Evolutionary conservation across 2,797 vertebrate genomes (phyloP), one percentile per base, ranked within the genome.

Genomic region (Gallinago nigripennis): DNA sequence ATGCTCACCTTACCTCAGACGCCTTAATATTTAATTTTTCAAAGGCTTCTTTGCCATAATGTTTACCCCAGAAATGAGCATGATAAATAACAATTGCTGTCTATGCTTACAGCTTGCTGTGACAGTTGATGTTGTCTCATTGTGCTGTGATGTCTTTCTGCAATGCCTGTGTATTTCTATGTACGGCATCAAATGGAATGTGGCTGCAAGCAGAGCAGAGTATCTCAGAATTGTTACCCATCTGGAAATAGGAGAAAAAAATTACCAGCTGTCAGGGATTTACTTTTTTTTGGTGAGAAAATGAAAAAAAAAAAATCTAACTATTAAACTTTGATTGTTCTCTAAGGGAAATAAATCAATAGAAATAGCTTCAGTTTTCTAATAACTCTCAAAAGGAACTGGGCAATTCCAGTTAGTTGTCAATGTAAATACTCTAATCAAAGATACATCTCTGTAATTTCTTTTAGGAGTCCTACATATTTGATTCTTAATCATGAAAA

Each of bases 151-250:
- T 73, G 31, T 63, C 20, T 69, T 76, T 48, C 46, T 66, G 24
- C 35, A 75, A 28, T 27, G 37, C 31, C 57, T 51, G 56, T 33
- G 33, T 13, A 9, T 58, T 82, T 43, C 45, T 28, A 3, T 12
- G 30, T 30, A 39, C 13, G 45, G 12, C 46, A 48, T 48, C 7
- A 7, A 48, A 31, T 6, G 61, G 46, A 82, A 66, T 0, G 0
- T 16, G 23, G 11, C 13, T 35, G 46, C 4, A 16, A 53, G 23
- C 21, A 21, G 14, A 60, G 4, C 19, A 16, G 14, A 60, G 4
- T 17, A 15, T 56, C n/a, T 68, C 27, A 60, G 31, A 82, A 51
- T 35, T 51, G 20, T 41, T 87, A 72, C 20, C 23, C 28, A 0
- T 41, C 56, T 81, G 51, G 24, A 81, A 89, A 51, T 5, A 30